A percentile compares a stretch with the other conserved stretches of the same genome.
Evolutionary conservation across 2,888 invertebrate genomes (phyloP).

Genomic region (Tanypteryx hageni): DNA sequence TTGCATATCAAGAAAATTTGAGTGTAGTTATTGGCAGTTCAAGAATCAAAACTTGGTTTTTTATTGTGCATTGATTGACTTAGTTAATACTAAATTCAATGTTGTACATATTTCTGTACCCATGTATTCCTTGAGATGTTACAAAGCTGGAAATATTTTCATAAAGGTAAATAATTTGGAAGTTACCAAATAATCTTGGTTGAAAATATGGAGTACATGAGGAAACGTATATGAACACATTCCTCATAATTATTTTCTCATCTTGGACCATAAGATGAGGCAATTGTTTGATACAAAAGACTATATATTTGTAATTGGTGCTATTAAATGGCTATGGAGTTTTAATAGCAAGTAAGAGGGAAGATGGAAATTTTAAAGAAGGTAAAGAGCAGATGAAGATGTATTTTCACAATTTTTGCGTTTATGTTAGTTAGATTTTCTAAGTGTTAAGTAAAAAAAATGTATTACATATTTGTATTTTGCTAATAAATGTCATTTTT

Average conservation of each 20-base stretch:
- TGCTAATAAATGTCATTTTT: slow-evolving; percentile 10
- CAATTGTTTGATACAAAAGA: no score
- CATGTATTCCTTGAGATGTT: no score
- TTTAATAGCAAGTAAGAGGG: slow-evolving; percentile 31
- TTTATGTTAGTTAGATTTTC: background rate
- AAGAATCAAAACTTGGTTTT: background rate
- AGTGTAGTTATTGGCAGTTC: no score
- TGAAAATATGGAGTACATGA: no score
- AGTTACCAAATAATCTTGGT: no score
- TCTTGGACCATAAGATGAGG: no score
- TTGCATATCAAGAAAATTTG: no score
- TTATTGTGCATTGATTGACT: background rate
- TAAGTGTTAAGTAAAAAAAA: slow-evolving; percentile 9
- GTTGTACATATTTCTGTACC: no score
- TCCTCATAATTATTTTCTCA: no score
- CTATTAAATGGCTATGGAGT: background rate
- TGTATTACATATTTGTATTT: slow-evolving; percentile 40
- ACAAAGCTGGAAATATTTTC: no score
- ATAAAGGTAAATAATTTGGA: no score
- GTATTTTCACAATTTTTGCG: background rate
- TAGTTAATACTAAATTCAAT: background rate
- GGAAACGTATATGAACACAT: no score
- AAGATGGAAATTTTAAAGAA: slow-evolving; percentile 12
- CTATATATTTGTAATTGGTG: slow-evolving; percentile 1
- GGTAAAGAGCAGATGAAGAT: background rate